Conservation (phyloP, 2,113 vertebrate genomes). For the Chionodraco myersi region DNA sequence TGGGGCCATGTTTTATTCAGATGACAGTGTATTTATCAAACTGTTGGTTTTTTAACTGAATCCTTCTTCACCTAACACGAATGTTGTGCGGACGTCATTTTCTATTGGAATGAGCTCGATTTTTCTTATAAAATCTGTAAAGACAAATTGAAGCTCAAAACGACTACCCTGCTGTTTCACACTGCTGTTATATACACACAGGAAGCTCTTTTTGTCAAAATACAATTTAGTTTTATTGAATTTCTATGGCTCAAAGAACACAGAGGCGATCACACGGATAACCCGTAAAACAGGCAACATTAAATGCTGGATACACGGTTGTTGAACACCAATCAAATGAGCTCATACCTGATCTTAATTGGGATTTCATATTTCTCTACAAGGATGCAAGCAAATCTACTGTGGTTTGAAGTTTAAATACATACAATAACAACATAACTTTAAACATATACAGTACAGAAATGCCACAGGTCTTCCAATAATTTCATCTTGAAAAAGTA, state of each 20-base stretch:
- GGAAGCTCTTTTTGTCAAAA: constrained; percentile 60
- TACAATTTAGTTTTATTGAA: constrained; percentile 77
- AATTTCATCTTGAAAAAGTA: constrained; percentile 32
- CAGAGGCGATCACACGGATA: constrained; percentile 41
- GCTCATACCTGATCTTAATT: neutral
- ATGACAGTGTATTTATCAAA: too few species aligned
- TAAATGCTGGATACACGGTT: constrained; percentile 22
- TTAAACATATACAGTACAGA: constrained; percentile 28
- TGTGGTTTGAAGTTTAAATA: neutral
- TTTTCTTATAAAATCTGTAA: too few species aligned
- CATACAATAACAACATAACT: constrained; percentile 21
- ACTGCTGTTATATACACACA: neutral
- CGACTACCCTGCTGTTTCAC: too few species aligned
- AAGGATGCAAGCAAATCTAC: constrained; percentile 16
- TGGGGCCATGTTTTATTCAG: too few species aligned
- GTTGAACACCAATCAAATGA: neutral
- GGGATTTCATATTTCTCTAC: constrained; percentile 19
- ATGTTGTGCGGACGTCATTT: too few species aligned
- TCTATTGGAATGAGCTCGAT: too few species aligned
- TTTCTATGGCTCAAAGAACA: constrained; percentile 45
- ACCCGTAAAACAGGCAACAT: constrained; percentile 12
- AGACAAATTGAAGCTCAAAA: too few species aligned
- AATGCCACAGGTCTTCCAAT: constrained; percentile 27
- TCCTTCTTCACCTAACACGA: too few species aligned
- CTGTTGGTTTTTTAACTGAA: too few species aligned